Percentiles rank a stretch among this genome's conserved stretches.
Evolutionary conservation across 2,113 vertebrate species (phyloP).

Genomic region (Grammomys surdaster): DNA sequence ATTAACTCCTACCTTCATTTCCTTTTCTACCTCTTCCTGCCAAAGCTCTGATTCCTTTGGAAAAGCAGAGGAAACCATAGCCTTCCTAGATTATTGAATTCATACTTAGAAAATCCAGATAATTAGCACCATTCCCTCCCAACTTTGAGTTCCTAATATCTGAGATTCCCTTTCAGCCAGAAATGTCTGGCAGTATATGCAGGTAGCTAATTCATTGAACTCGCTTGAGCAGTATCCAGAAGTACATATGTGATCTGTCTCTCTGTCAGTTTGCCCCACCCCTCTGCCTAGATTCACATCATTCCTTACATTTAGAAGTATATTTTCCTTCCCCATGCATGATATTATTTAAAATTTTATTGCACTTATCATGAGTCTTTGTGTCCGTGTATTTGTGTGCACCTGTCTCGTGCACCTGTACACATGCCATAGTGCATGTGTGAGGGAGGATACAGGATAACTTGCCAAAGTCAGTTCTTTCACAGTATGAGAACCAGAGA

Average conservation of each 20-base stretch:
- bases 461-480: background rate
- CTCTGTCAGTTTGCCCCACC: background rate
- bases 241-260: background rate
- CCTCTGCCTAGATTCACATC: background rate
- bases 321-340: background rate
- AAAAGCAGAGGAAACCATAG: background rate
- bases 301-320: background rate
- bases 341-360: background rate
- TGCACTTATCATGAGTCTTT: background rate
- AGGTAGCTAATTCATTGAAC: background rate
- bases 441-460: background rate
- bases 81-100: background rate
- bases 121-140: background rate
- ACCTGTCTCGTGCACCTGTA: fast-evolving
- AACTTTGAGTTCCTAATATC: background rate
- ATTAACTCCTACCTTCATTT: background rate
- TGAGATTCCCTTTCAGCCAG: constrained; percentile 1
- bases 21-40: background rate
- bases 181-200: background rate
- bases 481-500: background rate
- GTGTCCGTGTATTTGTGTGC: background rate
- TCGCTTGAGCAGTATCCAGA: background rate
- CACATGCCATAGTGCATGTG: background rate
- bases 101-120: background rate
- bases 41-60: background rate